Base-by-base conservation (phyloP, 2,113 vertebrate genomes). In the Passer montanus region DNA sequence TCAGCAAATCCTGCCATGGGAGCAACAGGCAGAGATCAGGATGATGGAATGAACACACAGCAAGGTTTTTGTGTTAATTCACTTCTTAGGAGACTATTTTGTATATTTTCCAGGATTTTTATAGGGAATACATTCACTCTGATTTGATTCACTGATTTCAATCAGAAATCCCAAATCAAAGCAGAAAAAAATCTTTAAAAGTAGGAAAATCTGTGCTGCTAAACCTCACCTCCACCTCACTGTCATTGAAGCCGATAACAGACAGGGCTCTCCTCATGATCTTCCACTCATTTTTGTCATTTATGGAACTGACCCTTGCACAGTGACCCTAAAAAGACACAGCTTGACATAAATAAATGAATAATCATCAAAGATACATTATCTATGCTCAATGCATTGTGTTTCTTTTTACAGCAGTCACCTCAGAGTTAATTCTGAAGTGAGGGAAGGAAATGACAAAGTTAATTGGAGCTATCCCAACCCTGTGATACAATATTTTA, bases 221-320 rank as follows among this genome's bases (percentile, higher is more conserved):
- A 33, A 56, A n/a, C 13, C 98, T 98, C 58, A 99, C 99, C 99
- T 99, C 99, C 80, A 99, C 98, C 52, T 99, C 99, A 0, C 97
- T 98, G 66, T 99, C 98, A 4, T 89, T 99, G 97, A 99, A 99
- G 97, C 99, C 98, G 3, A 99, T 99, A 91, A 99, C 93, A 1
- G 97, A 98, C 93, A 99, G 95, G 6, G 99, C 99, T 97, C 98
- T 98, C 91, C 97, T 98, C 96, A 99, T 99, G 3, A 98, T 88
- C 97, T 99, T 99, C 99, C 99, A 99, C 55, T 99, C 99, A 2
- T 97, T 99, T 97, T 99, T 99, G 74, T 99, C 99, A 20, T 99
- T 99, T 96, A 99, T 99, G 97, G 99, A 99, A 94, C 99, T 99
- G 92, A 99, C 99, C 94, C 99, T 99, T 82, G 99, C 99, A 97